These are phyloP conservation scores for Pyrgilauda ruficollis DNA, from an alignment of 2,113 vertebrate genomes.

Conservation along the genomic window DNA sequence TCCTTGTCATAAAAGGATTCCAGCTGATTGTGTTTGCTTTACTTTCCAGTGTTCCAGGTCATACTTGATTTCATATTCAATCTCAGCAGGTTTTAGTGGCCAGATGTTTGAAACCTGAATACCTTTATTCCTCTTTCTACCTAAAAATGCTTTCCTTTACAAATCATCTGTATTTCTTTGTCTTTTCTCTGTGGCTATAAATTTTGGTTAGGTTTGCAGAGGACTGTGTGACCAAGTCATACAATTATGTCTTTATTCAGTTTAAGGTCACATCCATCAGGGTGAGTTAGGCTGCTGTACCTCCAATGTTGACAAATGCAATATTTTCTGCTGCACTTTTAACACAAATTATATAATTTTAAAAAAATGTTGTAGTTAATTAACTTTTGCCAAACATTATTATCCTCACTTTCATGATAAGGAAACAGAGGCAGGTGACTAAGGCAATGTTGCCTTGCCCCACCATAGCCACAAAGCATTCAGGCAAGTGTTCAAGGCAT, in stretches of 20 bases:
- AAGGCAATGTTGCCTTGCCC: neutral
- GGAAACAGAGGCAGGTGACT: neutral
- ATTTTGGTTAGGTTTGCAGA: neutral
- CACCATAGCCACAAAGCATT: neutral
- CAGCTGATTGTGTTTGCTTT: neutral
- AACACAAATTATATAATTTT: neutral
- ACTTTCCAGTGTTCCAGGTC: neutral
- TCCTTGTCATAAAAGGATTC: neutral
- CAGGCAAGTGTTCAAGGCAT: neutral
- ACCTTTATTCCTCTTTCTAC: neutral
- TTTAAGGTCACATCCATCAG: neutral
- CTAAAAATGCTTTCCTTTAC: neutral
- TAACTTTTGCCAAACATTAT: neutral
- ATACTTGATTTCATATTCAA: neutral
- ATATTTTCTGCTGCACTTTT: neutral
- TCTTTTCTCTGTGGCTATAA: neutral
- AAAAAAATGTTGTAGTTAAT: neutral
- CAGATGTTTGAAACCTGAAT: neutral
- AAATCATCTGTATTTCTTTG: neutral
- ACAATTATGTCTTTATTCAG: neutral
- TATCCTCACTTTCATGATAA: neutral
- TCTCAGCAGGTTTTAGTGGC: neutral
- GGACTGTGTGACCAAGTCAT: accelerated
- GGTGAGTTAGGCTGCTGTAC: neutral
- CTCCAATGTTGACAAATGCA: neutral